Conservation (phyloP, 2,113 vertebrate genomes). For the Xerus inauris region DNA sequence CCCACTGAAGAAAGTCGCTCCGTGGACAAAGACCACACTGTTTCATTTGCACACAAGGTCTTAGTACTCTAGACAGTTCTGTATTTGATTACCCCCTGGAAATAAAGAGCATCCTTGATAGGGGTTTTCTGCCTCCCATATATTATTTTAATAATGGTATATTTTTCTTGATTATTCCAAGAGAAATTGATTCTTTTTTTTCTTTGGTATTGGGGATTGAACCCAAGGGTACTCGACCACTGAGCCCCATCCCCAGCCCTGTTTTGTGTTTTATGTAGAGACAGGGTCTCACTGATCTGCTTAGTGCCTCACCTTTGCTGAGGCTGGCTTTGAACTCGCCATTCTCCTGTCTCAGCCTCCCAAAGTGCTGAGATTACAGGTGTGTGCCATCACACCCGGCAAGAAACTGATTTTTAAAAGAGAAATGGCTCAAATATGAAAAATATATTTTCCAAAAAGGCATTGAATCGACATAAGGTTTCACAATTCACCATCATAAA, state of each 20-base stretch:
- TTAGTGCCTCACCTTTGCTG: no score
- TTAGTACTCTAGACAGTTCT: slow-evolving; percentile 1
- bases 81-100: neutral
- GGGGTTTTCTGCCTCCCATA: neutral
- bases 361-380: no score
- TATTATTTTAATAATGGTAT: neutral
- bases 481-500: neutral
- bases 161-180: slow-evolving; percentile 28
- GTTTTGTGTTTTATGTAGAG: no score
- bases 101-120: neutral
- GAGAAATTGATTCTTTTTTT: neutral
- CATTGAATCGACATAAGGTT: neutral
- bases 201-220: no score
- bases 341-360: no score
- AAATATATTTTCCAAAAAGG: neutral
- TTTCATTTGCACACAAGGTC: neutral
- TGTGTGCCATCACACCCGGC: no score
- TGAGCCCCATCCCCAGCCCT: no score
- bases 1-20: neutral
- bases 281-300: no score
- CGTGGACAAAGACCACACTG: neutral
- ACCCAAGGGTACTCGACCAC: no score
- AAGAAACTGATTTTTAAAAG: no score
- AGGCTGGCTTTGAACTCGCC: no score
- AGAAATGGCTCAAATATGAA: slow-evolving; percentile 8